Evolutionary conservation across 2,113 vertebrate genomes (phyloP).

Genomic region (Saguinus imperator): DNA sequence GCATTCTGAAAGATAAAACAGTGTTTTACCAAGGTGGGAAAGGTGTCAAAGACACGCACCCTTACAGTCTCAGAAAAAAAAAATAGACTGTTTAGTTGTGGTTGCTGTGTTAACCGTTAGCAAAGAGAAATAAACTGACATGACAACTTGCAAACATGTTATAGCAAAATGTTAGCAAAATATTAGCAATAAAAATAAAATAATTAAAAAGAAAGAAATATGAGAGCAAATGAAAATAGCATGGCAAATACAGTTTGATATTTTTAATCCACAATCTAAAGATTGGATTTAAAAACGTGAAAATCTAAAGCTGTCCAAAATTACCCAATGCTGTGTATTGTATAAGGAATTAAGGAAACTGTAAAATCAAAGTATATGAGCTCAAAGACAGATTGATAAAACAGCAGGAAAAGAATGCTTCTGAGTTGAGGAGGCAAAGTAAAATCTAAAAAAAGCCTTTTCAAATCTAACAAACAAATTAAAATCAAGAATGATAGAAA

Average conservation of each 20-base stretch:
- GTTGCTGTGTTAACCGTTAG: neutral
- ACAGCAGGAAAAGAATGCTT: neutral
- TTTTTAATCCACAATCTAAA: neutral
- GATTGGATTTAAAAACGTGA: neutral
- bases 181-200: neutral
- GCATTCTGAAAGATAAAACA: conserved; percentile 13
- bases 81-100: neutral
- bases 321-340: neutral
- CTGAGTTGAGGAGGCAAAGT: neutral
- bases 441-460: neutral
- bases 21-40: neutral
- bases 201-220: neutral
- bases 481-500: neutral
- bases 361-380: neutral
- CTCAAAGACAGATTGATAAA: neutral
- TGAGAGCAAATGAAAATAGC: neutral
- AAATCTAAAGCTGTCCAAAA: neutral
- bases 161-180: neutral
- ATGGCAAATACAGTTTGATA: neutral
- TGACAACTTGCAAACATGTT: neutral
- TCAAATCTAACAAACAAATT: neutral
- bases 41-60: neutral
- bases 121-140: neutral
- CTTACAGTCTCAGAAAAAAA: neutral
- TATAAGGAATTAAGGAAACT: neutral